phyloP scores from a whole-genome alignment of 2,888 invertebrate genomes.

The Drosophila maculinotata region DNA sequence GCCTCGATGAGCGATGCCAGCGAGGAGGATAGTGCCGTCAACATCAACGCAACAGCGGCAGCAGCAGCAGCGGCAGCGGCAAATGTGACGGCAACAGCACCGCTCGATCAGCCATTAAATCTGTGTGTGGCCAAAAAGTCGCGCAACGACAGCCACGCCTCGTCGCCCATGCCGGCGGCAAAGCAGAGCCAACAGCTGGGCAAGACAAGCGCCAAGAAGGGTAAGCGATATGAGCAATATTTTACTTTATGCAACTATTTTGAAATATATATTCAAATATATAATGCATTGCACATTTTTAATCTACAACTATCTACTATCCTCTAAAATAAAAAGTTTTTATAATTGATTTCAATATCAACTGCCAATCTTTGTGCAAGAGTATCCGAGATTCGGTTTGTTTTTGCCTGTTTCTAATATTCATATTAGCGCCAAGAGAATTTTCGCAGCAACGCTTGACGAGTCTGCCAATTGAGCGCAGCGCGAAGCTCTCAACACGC shows the following conservation, averaged over 20 bases:
- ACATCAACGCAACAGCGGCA: constrained; percentile 39
- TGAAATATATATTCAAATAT: neutral
- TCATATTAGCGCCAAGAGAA: constrained; percentile 45
- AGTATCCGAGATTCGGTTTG: constrained; percentile 4
- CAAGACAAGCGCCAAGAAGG: constrained; percentile 74
- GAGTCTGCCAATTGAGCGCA: constrained; percentile 74
- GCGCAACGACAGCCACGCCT: constrained; percentile 57
- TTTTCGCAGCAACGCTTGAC: constrained; percentile 66
- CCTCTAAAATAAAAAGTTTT: too few species aligned
- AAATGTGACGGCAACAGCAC: constrained; percentile 23
- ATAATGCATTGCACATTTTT: too few species aligned
- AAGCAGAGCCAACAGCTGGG: constrained; percentile 50
- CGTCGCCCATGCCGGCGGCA: constrained; percentile 51
- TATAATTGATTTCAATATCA: too few species aligned
- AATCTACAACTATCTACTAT: too few species aligned
- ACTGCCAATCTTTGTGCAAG: neutral
- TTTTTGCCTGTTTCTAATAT: constrained; percentile 2
- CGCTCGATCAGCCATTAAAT: constrained; percentile 87
- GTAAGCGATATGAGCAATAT: constrained; percentile 44
- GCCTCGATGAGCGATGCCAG: constrained; percentile 85
- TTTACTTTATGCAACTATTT: neutral
- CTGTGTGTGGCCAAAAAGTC: constrained; percentile 87
- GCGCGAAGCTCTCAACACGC: constrained; percentile 75
- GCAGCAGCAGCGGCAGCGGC: constrained; percentile 40
- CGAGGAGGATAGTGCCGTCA: constrained; percentile 82